Evolutionary conservation across 1,140 invertebrate genomes (phyloP), one percentile per base, ranked within the genome.

Genomic region (Tetramorium simillimum): DNA sequence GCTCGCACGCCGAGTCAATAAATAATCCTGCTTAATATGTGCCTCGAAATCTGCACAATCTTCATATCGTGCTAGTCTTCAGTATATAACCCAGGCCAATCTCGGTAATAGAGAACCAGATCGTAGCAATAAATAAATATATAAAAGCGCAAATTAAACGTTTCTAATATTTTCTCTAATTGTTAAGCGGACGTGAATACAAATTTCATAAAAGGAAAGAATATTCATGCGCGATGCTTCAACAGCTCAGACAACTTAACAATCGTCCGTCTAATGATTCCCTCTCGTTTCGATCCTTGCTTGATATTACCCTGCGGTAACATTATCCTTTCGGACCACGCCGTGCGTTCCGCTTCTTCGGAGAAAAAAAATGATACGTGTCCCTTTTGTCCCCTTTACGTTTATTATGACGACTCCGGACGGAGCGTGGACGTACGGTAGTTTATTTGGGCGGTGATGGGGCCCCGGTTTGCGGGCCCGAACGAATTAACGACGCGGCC

Each of bases 1-100:
- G 89, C 88, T 91, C 86, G 82, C 87, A 84, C 73, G 90, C 90
- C 87, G 90, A 73, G 86, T 72, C 92, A 87, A 94, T 94, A 94
- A 94, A 94, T 94, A 94, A 94, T 92, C 86, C 93, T 93, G 89
- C 89, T 94, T 94, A 94, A 94, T 93, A 94, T 92, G 91, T 94
- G 93, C 89, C 87, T 88, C 76, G 82, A 85, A 84, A 86, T 65
- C 80, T 12, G 65, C 75, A 33, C 33, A 70, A 76, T 65, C 28
- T 72, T 73, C 76, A 9, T 65, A 73, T 60, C 78, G 67, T 72
- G 65, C 53, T 69, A 75, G 28, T 24, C 65, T 60, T 73, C 81
- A 21, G 65, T 16, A 40, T 28, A 28, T 33, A 21, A 63, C 16
- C 24, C 21, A 33, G 28, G 21, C 33, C 14, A 9, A 51, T 14